phyloP scores from a whole-genome alignment of 2,888 invertebrate species.

The Adelognathus sp. region DNA sequence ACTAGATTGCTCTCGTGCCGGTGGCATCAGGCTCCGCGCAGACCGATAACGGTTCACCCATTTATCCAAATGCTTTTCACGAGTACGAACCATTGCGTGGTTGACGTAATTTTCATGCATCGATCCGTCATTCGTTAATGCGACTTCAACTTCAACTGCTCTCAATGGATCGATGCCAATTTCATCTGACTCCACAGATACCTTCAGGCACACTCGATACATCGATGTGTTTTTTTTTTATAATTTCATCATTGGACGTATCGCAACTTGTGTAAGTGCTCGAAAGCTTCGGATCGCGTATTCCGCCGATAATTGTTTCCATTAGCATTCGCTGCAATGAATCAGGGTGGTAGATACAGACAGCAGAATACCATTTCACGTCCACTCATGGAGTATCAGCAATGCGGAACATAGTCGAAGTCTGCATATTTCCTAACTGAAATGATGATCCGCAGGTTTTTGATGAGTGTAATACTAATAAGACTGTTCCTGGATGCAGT shows the following conservation, averaged over 20 bases:
- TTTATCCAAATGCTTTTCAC: not conserved
- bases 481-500: too few species aligned
- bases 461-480: too few species aligned
- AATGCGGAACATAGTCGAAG: too few species aligned
- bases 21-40: constrained; percentile 3
- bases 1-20: not conserved
- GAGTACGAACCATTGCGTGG: not conserved
- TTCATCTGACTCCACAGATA: not conserved
- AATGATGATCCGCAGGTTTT: too few species aligned
- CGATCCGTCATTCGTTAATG: not conserved
- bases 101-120: not conserved
- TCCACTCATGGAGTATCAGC: too few species aligned
- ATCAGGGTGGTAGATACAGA: too few species aligned
- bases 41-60: not conserved
- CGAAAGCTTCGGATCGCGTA: too few species aligned
- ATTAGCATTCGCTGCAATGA: not conserved
- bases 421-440: too few species aligned
- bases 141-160: not conserved
- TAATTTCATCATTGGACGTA: not conserved
- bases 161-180: not conserved
- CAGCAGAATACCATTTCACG: not conserved
- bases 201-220: not conserved
- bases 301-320: too few species aligned
- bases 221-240: not conserved
- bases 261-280: not conserved